These are phyloP conservation scores for Nemapogon koenigi DNA, from an alignment of 2,888 invertebrate genomes.

Conservation along the genomic window DNA sequence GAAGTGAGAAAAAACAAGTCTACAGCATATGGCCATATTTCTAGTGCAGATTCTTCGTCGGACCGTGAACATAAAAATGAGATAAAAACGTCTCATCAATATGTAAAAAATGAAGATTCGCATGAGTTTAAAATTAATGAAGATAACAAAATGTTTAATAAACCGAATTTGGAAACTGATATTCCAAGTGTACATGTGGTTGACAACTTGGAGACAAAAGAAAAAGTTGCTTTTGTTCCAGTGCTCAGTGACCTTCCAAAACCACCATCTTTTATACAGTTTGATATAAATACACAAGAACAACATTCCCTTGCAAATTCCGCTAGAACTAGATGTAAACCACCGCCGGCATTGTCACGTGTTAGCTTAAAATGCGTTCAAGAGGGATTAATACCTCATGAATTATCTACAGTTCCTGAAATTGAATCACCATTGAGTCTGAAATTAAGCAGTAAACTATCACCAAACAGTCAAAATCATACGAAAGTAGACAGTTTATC, in stretches of 20 bases:
- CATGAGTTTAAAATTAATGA: no score
- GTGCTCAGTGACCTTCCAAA: no score
- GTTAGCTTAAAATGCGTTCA: slow-evolving; percentile 37
- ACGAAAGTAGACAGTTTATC: no score
- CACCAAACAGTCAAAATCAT: slow-evolving; percentile 1
- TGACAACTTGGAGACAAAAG: no score
- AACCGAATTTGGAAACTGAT: no score
- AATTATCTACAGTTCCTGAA: slow-evolving; percentile 72
- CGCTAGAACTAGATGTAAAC: slow-evolving; percentile 35
- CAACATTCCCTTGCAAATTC: no score
- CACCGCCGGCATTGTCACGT: slow-evolving; percentile 50
- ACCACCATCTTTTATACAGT: no score
- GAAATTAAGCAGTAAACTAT: slow-evolving; percentile 24
- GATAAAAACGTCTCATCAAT: no score
- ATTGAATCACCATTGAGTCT: slow-evolving; percentile 71
- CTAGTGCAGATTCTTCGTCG: slow-evolving; percentile 38
- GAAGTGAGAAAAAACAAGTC: slow-evolving; percentile 56
- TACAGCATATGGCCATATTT: slow-evolving; percentile 41
- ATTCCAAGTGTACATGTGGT: no score
- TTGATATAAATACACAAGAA: no score
- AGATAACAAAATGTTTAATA: slow-evolving; percentile 11
- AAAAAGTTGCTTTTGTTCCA: no score
- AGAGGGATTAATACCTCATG: slow-evolving; percentile 55
- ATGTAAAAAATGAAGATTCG: no score
- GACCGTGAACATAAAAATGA: slow-evolving; percentile 36